Base-by-base conservation (phyloP, 2,797 vertebrate genomes). In the Hypotaenidia philippensis region DNA sequence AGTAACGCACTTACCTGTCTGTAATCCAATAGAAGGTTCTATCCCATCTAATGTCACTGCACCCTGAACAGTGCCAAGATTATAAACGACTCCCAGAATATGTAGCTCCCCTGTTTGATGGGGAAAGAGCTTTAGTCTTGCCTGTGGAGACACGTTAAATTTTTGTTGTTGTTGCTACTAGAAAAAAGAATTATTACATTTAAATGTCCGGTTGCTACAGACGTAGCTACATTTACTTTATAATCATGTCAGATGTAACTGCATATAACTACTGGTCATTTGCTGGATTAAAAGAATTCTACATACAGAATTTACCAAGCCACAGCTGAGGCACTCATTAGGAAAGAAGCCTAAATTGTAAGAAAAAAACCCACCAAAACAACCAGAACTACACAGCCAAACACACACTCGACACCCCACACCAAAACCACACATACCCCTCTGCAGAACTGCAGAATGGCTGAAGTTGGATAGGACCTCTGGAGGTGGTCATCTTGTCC, bases 111-210 rank as follows among this genome's bases (percentile, higher is more conserved):
- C 99, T 83, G 98, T 99, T 98, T 98, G 98, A 97, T 98, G 98
- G 93, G 99, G 99, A 98, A 99, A 98, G 97, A 99, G 98, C 98
- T 98, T 99, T 96, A 99, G 98, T 87, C 99, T 99, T 90, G 99
- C 99, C 99, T 99, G 98, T 97, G 97, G 97, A 98, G 96, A 98
- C 96, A 98, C 0, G 94, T 97, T 97, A 98, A 97, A 97, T 97
- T 96, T 98, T 95, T 98, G 95, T 98, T 97, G 96, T 96, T 97
- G 98, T 97, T 98, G 97, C 94, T 95, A 97, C 85, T 96, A 95
- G 90, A 83, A 91, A 74, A 29, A 87, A 41, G 56, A 80, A 79
- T 79, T 77, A 57, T 89, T 87, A 95, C 92, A 97, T 92, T 93
- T 95, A 92, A 83, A 80, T 32, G 49, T 64, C 85, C 78, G 66